Evolutionary conservation across 2,797 vertebrate species (phyloP), one percentile per base, ranked within the genome.

Genomic region (Acanthurus lineatus): DNA sequence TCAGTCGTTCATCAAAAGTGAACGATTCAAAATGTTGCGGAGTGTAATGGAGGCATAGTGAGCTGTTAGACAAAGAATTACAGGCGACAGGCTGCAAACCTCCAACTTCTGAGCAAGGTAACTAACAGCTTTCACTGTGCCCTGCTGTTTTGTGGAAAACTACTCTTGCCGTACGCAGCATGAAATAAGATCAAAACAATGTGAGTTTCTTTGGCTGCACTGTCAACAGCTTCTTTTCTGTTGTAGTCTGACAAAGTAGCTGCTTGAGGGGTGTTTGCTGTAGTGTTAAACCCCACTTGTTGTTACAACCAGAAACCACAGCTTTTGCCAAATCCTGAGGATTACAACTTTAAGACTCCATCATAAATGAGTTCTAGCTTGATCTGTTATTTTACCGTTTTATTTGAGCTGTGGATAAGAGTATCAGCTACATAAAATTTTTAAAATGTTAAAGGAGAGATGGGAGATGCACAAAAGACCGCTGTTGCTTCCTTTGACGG

Each of bases 401-500:
- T 32, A 59, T 58, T n/a, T 10, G 45, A 32, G 19, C 0, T 3
- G 11, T 44, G 32, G 40, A 20, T 63, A 14, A 72, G 49, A 17
- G n/a, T 9, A 25, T 40, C 49, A 51, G 17, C 22, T 15, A 14
- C 17, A 14, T 8, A 54, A 15, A 4, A 61, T n/a, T 59, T 71
- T 22, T 42, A 16, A 56, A 51, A 61, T 19, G 70, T 17, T 44
- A 73, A 69, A 15, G 32, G 40, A 4, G 65, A 47, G 69, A 73
- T 65, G 47, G 56, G 66, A 70, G 72, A 60, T 35, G 45, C 58
- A 90, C 86, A 92, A 88, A 82, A 88, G 79, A 60, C 75, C 16
- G 68, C 64, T 91, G 82, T 90, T 84, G 77, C 81, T 78, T 85
- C 85, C 58, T 78, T 67, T 38, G 53, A 69, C 85, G 38, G 79